Base-by-base conservation (phyloP, 2,888 invertebrate species). In the Diadegma fenestrale region DNA sequence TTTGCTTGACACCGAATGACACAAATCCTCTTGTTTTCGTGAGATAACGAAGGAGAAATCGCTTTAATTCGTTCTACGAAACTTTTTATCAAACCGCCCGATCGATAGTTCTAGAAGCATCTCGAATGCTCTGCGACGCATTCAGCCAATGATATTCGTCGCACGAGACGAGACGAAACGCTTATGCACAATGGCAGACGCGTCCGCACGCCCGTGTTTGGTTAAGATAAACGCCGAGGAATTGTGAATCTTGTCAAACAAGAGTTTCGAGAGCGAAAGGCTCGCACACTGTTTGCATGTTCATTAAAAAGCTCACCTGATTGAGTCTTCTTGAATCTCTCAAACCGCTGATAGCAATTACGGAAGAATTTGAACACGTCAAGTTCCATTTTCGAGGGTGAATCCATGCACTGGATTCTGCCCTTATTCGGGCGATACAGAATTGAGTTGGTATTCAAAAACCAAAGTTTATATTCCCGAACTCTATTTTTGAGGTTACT, bases 271-370 rank as follows among this genome's bases (percentile, higher is more conserved):
- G 6, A 71, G 33, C 48, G n/a, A 51, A n/a, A 7, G n/a, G 33
- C 30, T 8, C 19, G 19, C 7, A 14, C 0, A 37, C 37, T 26
- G 4, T 12, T 48, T 12, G 37, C 19, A 14, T 54, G 17, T 66
- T 45, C 14, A 33, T 30, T 7, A n/a, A 10, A 19, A 22, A 26
- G 54, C 92, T 92, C 87, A 93, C 92, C 92, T 77, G 91, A 64
- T 68, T 91, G 90, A 14, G 91, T 84, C 54, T 90, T 92, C 87
- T 91, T 91, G 77, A 89, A 89, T 61, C 87, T 88, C 12, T 91
- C 89, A 73, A 89, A 79, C 78, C 82, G 86, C 17, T 90, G 85
- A 61, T 88, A 80, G 84, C 89, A 89, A 0, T 86, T 87, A 48
- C 86, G 41, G 12, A 92, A 41, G 68, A 89, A 87, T 7, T 86